Percentiles rank a stretch among this genome's conserved stretches.
Conservation (phyloP, 2,797 vertebrate genomes). For the Gobio occitaniae region DNA sequence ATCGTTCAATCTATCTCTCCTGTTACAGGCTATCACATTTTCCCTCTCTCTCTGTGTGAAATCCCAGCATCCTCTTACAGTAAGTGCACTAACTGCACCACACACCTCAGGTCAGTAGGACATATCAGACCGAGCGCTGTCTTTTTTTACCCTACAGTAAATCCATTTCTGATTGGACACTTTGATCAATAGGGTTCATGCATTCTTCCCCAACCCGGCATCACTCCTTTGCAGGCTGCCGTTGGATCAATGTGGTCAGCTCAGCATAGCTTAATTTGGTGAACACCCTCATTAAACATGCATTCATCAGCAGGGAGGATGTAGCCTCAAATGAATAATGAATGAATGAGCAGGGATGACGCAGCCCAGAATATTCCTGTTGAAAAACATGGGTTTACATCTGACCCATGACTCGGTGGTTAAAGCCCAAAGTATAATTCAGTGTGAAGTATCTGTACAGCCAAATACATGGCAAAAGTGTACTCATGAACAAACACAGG, state of each 20-base stretch:
- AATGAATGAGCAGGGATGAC: background rate
- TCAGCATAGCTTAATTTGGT: background rate
- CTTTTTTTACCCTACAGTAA: background rate
- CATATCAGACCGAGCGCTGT: background rate
- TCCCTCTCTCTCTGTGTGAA: background rate
- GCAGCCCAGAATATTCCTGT: background rate
- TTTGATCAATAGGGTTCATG: background rate
- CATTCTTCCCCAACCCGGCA: background rate
- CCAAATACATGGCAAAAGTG: background rate
- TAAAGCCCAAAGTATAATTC: background rate
- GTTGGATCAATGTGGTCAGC: background rate
- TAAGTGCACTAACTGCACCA: conserved; percentile 47
- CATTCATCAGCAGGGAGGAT: conserved; percentile 17
- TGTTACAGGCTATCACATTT: background rate
- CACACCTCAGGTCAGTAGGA: conserved; percentile 33
- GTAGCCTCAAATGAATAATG: background rate
- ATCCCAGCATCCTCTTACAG: conserved; percentile 60
- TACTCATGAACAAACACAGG: background rate
- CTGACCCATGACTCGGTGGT: background rate
- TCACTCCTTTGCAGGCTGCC: background rate
- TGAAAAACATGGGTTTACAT: background rate
- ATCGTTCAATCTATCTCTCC: background rate
- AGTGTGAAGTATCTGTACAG: background rate
- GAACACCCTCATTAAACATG: conserved; percentile 20
- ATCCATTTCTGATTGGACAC: background rate